Conservation (phyloP, 2,888 invertebrate genomes). For the Lamproptera curius region DNA sequence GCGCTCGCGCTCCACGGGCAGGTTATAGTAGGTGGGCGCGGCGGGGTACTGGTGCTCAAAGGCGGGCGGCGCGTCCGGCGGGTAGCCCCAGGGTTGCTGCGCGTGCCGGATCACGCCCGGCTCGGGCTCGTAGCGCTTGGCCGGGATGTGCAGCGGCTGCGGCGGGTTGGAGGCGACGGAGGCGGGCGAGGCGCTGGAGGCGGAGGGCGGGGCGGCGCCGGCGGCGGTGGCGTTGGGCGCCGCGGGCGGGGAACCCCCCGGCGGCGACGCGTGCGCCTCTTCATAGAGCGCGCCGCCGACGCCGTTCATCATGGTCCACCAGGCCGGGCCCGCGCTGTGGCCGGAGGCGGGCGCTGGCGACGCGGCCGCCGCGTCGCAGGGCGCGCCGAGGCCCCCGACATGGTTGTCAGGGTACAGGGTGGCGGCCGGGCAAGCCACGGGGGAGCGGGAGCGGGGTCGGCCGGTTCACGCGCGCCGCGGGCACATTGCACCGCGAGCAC, state of each 20-base stretch:
- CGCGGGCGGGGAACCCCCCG: conserved; percentile 80
- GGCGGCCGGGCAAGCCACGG: conserved; percentile 90
- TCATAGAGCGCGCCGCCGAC: conserved; percentile 88
- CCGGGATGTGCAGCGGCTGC: conserved; percentile 92
- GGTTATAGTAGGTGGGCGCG: conserved; percentile 85
- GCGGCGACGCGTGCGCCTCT: conserved; percentile 81
- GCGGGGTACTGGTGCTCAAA: conserved; percentile 85
- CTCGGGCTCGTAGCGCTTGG: conserved; percentile 85
- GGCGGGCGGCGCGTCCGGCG: conserved; percentile 81
- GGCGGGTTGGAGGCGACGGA: conserved; percentile 83
- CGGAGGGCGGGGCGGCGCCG: conserved; percentile 80
- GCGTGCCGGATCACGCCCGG: conserved; percentile 88
- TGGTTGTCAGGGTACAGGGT: conserved; percentile 89
- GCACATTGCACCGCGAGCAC: conserved; percentile 74
- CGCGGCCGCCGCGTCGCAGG: conserved; percentile 78
- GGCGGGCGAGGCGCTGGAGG: conserved; percentile 77
- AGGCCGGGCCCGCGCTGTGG: conserved; percentile 90
- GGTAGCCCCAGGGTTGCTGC: conserved; percentile 86
- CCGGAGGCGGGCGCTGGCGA: conserved; percentile 89
- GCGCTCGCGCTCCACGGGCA: conserved; percentile 81
- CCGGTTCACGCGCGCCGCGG: conserved; percentile 73
- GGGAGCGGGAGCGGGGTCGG: conserved; percentile 72
- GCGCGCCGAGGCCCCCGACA: conserved; percentile 82
- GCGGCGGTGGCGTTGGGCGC: conserved; percentile 85
- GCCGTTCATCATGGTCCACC: conserved; percentile 91